Evolutionary conservation across 2,888 invertebrate genomes (phyloP).

Genomic region (Dorcus hopei): DNA sequence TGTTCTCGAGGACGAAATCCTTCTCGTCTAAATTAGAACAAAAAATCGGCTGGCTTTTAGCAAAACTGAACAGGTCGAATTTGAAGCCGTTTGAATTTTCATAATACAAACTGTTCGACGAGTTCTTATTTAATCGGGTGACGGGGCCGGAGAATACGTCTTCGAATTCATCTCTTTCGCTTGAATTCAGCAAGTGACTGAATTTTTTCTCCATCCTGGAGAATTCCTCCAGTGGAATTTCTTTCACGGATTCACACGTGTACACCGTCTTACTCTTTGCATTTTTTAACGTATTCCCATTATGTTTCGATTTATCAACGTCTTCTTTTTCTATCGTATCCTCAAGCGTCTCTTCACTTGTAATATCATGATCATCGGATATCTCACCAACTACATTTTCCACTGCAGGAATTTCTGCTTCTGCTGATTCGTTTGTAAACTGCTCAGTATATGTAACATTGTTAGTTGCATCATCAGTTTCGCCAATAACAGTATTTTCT

Average conservation of each 20-base stretch:
- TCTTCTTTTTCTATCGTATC: not conserved
- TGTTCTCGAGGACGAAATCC: not conserved
- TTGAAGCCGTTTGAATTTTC: slow-evolving; percentile 12
- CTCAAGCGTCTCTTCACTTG: not conserved
- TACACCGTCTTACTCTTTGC: slow-evolving; percentile 11
- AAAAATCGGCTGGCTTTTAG: not conserved
- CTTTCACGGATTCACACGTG: slow-evolving; percentile 11
- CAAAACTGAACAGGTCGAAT: slow-evolving; percentile 23
- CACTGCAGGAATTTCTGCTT: too few species aligned
- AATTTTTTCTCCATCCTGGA: slow-evolving; percentile 13
- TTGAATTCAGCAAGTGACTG: slow-evolving; percentile 5
- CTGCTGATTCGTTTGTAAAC: too few species aligned
- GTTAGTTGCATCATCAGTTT: too few species aligned
- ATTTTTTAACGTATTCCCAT: not conserved
- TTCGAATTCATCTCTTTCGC: slow-evolving; percentile 19
- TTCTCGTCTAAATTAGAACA: not conserved
- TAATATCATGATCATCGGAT: not conserved
- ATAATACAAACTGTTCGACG: slow-evolving; percentile 10
- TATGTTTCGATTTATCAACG: not conserved
- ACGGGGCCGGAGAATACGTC: slow-evolving; percentile 22
- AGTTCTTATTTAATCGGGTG: slow-evolving; percentile 12
- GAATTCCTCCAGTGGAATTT: slow-evolving; percentile 14
- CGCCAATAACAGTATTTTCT: too few species aligned
- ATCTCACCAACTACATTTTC: not conserved
- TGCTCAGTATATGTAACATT: too few species aligned